A percentile compares a stretch with the other conserved stretches of the same genome.
phyloP scores from a whole-genome alignment of 2,888 invertebrate species.

The Ceramica pisi region DNA sequence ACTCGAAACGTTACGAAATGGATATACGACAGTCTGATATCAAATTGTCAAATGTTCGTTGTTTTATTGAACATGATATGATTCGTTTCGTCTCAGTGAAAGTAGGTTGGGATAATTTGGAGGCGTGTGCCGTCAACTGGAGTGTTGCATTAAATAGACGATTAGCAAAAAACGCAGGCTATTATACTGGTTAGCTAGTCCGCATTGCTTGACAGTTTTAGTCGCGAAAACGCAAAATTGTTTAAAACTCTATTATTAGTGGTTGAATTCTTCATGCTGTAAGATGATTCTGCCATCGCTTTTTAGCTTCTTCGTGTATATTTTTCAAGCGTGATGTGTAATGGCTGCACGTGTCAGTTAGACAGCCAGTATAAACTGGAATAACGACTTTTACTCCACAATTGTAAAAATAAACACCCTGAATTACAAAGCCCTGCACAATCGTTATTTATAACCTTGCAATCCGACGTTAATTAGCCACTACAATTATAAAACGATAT shows the following conservation, averaged over 20 bases:
- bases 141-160: conserved; percentile 49
- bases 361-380: conserved; percentile 11
- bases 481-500: conserved; percentile 52
- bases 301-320: conserved; percentile 11
- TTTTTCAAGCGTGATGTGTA: conserved; percentile 35
- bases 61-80: conserved; percentile 59
- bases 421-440: conserved; percentile 40
- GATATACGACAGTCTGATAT: conserved; percentile 50
- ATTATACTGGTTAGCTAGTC: conserved; percentile 34
- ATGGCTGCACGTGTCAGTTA: conserved; percentile 13
- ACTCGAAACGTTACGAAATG: conserved; percentile 58
- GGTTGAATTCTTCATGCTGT: conserved; percentile 8
- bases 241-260: conserved; percentile 6
- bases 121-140: conserved; percentile 63
- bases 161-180: conserved; percentile 54
- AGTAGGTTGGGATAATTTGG: conserved; percentile 72
- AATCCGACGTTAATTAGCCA: conserved; percentile 38
- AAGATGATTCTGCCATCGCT: conserved; percentile 27
- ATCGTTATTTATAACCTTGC: conserved; percentile 30
- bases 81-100: conserved; percentile 64
- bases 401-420: conserved; percentile 36
- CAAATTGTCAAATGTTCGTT: conserved; percentile 62
- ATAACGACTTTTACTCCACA: conserved; percentile 30
- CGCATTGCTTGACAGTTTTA: conserved; percentile 14
- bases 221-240: conserved; percentile 25